Evolutionary conservation across 2,797 vertebrate species (phyloP), one percentile per base, ranked within the genome.

Genomic region (Enteromius thamalakanensis): DNA sequence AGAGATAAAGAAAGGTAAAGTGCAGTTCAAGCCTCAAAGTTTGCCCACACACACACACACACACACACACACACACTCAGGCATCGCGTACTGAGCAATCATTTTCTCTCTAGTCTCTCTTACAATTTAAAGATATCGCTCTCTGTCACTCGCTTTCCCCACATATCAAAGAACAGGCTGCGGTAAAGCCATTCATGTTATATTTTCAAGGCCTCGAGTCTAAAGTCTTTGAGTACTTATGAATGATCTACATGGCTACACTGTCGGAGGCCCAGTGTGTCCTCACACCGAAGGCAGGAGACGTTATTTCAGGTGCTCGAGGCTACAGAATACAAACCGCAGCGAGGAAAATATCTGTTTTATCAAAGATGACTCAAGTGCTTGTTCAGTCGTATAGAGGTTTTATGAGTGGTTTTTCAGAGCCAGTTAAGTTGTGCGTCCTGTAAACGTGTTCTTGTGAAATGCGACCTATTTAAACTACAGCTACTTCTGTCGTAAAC

Each of bases 181-280:
- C 2, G 37, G 15, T 74, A 64, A 62, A 74, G 8, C 42, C 40
- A 76, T 75, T 62, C 23, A 55, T 76, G 26, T 23, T 70, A 62
- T 49, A 45, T 83, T 78, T 60, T 47, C 53, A 78, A 71, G 75
- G 82, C 75, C 53, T 40, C 17, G n/a, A 32, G 75, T 37, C 40
- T 70, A 1, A 79, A 81, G 34, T 86, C 80, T 86, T 72, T 75
- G 49, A 64, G 53, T 68, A 32, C 26, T 76, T 26, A 69, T 67
- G 83, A 84, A 70, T 72, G 45, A 83, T 77, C 21, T 86, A 80
- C 76, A 76, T 67, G 69, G 75, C 64, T 72, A 72, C 76, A 72
- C 84, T 84, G 69, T 70, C 32, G 80, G 84, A 81, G 55, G 23
- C 37, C 40, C 74, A 11, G 47, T 32, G 68, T 47, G 58, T 80